Evolutionary conservation across 1,140 invertebrate species (phyloP).

Genomic region (Polypedilum vanderplanki): DNA sequence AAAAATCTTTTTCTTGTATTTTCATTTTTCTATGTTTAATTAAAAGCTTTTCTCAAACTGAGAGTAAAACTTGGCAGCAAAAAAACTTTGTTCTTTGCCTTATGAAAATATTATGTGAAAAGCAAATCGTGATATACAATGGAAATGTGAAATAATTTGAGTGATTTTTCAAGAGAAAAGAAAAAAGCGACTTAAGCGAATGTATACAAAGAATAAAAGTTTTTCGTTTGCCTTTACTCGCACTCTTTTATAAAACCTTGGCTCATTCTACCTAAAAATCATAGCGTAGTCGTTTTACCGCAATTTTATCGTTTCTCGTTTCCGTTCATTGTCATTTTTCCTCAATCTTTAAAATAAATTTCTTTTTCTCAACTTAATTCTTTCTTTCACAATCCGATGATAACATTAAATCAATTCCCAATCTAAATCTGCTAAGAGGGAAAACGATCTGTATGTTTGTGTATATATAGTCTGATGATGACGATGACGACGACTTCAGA

Average conservation of each 20-base stretch:
- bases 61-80: too few relatives aligned
- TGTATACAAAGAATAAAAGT: neutral
- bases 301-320: neutral
- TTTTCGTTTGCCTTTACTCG: neutral
- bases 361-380: neutral
- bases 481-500: neutral
- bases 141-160: neutral
- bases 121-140: neutral
- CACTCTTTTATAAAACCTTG: neutral
- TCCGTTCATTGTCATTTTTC: conserved; percentile 7
- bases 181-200: neutral
- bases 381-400: neutral
- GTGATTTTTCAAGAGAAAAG: neutral
- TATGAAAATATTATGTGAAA: too few relatives aligned
- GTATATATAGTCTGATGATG: neutral
- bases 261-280: neutral
- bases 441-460: neutral
- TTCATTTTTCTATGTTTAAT: too few relatives aligned
- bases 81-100: too few relatives aligned
- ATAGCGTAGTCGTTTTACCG: too few relatives aligned
- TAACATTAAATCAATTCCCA: conserved; percentile 19
- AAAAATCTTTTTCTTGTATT: too few relatives aligned
- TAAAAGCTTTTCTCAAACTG: too few relatives aligned
- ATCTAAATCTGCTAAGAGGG: neutral
- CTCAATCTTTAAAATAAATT: neutral